Percentiles rank a stretch among this genome's conserved stretches.
These are phyloP conservation scores for Leptopilina clavipes DNA, from an alignment of 1,140 invertebrate species.

Conservation along the genomic window DNA sequence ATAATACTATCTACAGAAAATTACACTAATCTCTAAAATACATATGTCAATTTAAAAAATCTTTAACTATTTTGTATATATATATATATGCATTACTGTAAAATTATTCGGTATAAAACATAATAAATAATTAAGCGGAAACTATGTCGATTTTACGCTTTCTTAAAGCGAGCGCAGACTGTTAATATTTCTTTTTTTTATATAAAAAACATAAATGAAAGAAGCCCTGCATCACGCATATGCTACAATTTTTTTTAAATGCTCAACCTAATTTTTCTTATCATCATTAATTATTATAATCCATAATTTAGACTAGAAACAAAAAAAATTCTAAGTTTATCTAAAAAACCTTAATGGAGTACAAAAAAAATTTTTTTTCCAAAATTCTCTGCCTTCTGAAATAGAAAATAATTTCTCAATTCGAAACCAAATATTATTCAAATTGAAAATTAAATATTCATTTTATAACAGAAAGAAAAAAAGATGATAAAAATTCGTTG, in stretches of 20 bases:
- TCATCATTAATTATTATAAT: not conserved
- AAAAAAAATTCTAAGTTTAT: no score
- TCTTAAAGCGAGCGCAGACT: conserved; percentile 16
- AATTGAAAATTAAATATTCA: no score
- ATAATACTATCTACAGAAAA: conserved; percentile 32
- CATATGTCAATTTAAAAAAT: conserved; percentile 9
- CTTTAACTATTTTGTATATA: conserved; percentile 18
- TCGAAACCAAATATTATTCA: no score
- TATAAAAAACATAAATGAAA: conserved; percentile 36
- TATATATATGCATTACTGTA: conserved; percentile 44
- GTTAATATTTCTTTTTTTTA: conserved; percentile 16
- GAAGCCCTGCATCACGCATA: conserved; percentile 40
- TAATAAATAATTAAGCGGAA: conserved; percentile 37
- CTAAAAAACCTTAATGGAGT: no score
- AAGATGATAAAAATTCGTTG: no score
- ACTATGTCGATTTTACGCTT: conserved; percentile 10
- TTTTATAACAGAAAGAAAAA: no score
- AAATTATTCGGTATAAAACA: conserved; percentile 48
- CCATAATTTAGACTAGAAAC: not conserved
- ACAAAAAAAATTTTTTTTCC: no score
- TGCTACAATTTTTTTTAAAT: conserved; percentile 39
- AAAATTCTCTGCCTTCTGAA: no score
- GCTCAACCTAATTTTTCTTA: not conserved
- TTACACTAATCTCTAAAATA: conserved; percentile 24
- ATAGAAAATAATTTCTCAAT: no score